Conservation (phyloP, 1,140 invertebrate genomes). For the Pseudomyrmex dendroicus region DNA sequence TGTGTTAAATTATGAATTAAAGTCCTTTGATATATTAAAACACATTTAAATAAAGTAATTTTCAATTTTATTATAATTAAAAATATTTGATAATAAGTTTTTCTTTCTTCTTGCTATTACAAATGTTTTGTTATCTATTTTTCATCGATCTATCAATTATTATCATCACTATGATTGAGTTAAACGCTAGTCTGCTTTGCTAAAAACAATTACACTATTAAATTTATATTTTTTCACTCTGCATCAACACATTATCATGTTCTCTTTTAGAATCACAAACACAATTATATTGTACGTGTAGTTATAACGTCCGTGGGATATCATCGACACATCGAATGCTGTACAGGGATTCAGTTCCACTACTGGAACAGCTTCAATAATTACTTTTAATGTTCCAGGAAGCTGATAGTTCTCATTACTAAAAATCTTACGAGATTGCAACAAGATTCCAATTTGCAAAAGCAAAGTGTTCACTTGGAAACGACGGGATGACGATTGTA, state of each 20-base stretch:
- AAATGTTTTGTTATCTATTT: too few relatives aligned
- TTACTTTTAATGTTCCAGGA: constrained; percentile 64
- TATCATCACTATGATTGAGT: background rate
- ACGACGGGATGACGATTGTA: constrained; percentile 24
- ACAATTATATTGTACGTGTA: background rate
- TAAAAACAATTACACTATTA: background rate
- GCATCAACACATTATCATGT: background rate
- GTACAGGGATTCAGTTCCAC: constrained; percentile 21
- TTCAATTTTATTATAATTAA: background rate
- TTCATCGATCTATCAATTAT: background rate
- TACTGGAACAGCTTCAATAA: constrained; percentile 57
- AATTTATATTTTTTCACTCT: constrained; percentile 9
- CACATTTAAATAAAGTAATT: background rate
- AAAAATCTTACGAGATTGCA: constrained; percentile 45
- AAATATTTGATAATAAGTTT: too few relatives aligned
- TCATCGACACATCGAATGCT: background rate
- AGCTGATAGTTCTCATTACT: constrained; percentile 47
- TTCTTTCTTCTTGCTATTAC: too few relatives aligned
- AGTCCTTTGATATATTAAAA: background rate
- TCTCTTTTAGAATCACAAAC: constrained; percentile 12
- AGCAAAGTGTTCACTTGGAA: constrained; percentile 9
- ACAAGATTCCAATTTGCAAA: constrained; percentile 44
- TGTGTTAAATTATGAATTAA: background rate
- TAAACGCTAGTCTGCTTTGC: background rate
- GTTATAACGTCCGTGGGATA: constrained; percentile 43